Evolutionary conservation across 2,113 vertebrate species (phyloP), one percentile per base, ranked within the genome.

Genomic region (Hoplias malabaricus): DNA sequence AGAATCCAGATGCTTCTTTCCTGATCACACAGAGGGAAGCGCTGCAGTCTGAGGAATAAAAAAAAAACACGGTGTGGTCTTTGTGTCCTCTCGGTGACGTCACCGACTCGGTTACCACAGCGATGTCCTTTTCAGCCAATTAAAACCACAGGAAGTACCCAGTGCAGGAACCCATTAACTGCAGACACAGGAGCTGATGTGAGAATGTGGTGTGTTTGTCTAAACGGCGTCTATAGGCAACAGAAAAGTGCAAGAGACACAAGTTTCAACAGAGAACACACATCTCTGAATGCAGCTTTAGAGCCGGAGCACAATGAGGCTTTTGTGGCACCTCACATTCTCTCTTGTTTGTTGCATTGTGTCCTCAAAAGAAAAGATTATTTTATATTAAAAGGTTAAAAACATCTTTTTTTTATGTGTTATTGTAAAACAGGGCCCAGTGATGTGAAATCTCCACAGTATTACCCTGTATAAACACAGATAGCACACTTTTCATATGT

Each of bases 271-370:
- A 82, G 54, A 14, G 27, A 69, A 27, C 48, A 34, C 34, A n/a
- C 43, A 13, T 82, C 42, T 19, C 50, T 73, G 53, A 50, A 72
- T 68, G 69, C 54, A 62, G 65, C 71, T 31, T 48, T 53, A 36
- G 65, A 36, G 25, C 0, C 42, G 50, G 29, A 5, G 31, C 29
- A 82, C 76, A 82, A 78, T 75, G 38, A 5, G 21, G 48, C 53
- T 57, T 63, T 69, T 82, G 75, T 82, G 40, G 34, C 7, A 50
- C 36, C 38, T 27, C 78, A 78, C 48, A 82, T 57, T 36, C 57
- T 7, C 23, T 57, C 46, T 57, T 78, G 56, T 69, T 75, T 75
- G 69, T 70, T 38, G 31, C 61, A n/a, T n/a, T n/a, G n/a, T n/a
- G n/a, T n/a, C n/a, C n/a, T n/a, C n/a, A n/a, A n/a, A n/a, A n/a